Base-by-base conservation (phyloP, 2,888 invertebrate species). In the Chymomyza amoena region DNA sequence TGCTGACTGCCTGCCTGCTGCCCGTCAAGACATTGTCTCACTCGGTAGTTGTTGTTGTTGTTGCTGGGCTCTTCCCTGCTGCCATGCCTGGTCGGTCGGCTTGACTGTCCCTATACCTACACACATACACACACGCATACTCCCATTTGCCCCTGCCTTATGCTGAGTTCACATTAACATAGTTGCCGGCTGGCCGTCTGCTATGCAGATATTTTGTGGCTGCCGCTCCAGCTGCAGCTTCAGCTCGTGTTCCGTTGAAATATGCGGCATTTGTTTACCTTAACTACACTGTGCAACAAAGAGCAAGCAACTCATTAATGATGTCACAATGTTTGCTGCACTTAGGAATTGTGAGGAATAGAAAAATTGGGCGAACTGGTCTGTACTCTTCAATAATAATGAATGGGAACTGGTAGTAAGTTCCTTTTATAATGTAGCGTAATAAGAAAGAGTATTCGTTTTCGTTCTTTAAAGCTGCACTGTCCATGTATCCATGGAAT, bases 141-240 rank as follows among this genome's bases (percentile, higher is more conserved):
- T 45, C 13, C 4, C 39, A 13, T 13, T 45, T 45, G 13, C 39
- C 39, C 39, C 39, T 32, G 32, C 32, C 32, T 32, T 32, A 32
- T 32, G 32, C 32, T 32, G 60, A 39, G 61, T 32, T 16, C 18
- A 32, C 1, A 32, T 60, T 50, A 25, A 18, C 9, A 52, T 54
- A 64, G 54, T 63, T 70, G 77, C 78, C 77, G 78, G 71, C 78
- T 76, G 79, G 73, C 64, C 71, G 71, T 69, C 75, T 70, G 70
- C 77, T 79, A 73, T 78, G 80, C 73, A 71, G 77, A 76, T 76
- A 79, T 79, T 68, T 68, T 51, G 51, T 51, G 51, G 51, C 51
- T 9, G 15, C 54, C 10, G 54, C n/a, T 45, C 39, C 39, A 45
- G 39, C 39, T 18, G 20, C 54, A 16, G 54, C 18, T 20, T 9